phyloP scores from a whole-genome alignment of 1,140 invertebrate species.

The Drosophila punjabiensis region DNA sequence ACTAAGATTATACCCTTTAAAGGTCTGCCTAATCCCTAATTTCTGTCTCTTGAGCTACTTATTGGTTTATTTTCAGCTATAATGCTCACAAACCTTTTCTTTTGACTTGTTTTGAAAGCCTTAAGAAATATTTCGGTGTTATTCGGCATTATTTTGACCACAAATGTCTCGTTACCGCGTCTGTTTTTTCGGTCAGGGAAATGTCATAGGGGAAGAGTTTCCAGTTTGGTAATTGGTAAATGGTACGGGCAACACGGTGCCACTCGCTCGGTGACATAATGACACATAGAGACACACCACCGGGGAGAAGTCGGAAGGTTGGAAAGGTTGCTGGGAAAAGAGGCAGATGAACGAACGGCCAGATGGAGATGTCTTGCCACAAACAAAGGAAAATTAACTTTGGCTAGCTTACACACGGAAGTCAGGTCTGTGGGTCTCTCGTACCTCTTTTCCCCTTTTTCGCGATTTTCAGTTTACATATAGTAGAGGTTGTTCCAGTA shows the following conservation, averaged over 20 bases:
- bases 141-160: slow-evolving; percentile 13
- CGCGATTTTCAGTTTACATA: not conserved
- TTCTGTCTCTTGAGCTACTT: not conserved
- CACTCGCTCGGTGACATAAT: slow-evolving; percentile 61
- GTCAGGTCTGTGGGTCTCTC: slow-evolving; percentile 46
- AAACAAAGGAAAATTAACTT: slow-evolving; percentile 63
- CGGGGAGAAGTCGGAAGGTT: slow-evolving; percentile 7
- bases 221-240: slow-evolving; percentile 21
- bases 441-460: not conserved
- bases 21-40: not conserved
- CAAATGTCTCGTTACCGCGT: not conserved
- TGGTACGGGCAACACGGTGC: slow-evolving; percentile 1
- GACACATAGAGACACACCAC: slow-evolving; percentile 36
- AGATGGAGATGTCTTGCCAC: slow-evolving; percentile 28
- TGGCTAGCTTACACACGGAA: slow-evolving; percentile 53
- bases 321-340: slow-evolving; percentile 12
- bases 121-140: not conserved
- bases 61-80: not conserved
- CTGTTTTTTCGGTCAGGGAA: slow-evolving; percentile 9
- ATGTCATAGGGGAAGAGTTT: slow-evolving; percentile 26
- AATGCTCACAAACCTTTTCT: not conserved
- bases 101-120: not conserved
- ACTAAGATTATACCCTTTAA: no score
- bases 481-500: slow-evolving; percentile 21
- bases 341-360: slow-evolving; percentile 23